Conservation (phyloP, 2,797 vertebrate species). For the Podarcis siculus region DNA sequence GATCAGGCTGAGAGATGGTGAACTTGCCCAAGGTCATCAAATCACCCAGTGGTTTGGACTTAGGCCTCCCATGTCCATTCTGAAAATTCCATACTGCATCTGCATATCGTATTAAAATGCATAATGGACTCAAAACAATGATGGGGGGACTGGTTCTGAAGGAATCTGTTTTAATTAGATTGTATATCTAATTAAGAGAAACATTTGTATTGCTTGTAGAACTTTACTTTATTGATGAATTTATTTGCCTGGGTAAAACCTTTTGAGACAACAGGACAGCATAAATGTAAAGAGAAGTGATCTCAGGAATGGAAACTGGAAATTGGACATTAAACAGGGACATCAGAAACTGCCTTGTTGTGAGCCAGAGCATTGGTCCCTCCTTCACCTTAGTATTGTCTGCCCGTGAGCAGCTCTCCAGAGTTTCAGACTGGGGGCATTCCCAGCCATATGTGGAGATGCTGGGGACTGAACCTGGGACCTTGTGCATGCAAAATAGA, state of each 20-base stretch:
- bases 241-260: not conserved
- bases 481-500: no score
- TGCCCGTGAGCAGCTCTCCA: no score
- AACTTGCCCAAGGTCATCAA: not conserved
- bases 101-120: not conserved
- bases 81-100: not conserved
- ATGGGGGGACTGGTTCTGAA: not conserved
- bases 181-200: not conserved
- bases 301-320: slow-evolving; percentile 44
- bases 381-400: no score
- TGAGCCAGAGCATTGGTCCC: no score
- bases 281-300: slow-evolving; percentile 46
- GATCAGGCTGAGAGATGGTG: not conserved
- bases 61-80: not conserved
- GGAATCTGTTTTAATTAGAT: not conserved
- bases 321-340: slow-evolving; percentile 49
- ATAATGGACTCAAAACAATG: not conserved
- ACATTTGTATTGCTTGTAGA: not conserved
- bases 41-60: not conserved
- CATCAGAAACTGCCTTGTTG: no score
- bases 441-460: no score
- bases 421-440: no score
- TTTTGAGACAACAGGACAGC: slow-evolving; percentile 33
- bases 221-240: not conserved
- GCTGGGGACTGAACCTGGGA: no score